Base-by-base conservation (phyloP, 2,113 vertebrate species). In the Melanerpes formicivorus region DNA sequence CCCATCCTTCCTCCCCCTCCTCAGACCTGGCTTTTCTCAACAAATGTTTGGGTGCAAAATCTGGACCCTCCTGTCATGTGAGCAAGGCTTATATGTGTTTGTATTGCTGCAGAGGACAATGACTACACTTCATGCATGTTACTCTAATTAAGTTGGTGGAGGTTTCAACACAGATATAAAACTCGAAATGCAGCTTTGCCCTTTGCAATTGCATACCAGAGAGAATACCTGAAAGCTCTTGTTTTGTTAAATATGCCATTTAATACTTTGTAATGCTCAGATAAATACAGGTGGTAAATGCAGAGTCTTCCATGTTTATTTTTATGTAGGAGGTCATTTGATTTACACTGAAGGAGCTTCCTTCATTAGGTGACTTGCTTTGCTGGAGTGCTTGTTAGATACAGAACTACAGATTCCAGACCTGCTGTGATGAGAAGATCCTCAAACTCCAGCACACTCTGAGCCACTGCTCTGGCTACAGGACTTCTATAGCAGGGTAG, bases 101-200 rank as follows among this genome's bases (percentile, higher is more conserved):
- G 63, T 93, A 76, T 85, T 66, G 6, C 74, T 73, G 79, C 80
- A 89, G 85, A 95, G 92, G 79, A 82, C 92, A 90, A 97, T 93
- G 84, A 93, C 79, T 94, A 84, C 50, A 59, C 72, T 94, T 93
- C 70, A 75, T 88, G 54, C 63, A 65, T 95, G 94, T 93, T 90
- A 82, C 84, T 60, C 84, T 96, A 90, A 96, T 97, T 93, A 96
- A 95, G 90, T 90, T 34, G 10, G 92, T 19, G 63, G 64, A 77
- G 79, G 87, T 97, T 96, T 95, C 84, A 92, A 56, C 14, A 37
- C 44, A 90, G 84, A 93, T 80, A 64, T 40, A 65, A 71, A 71
- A 86, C 73, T 85, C 2, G 1, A 62, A 32, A 52, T 44, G 81
- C 66, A 72, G 66, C 78, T 95, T 84, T 90, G 80, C 88, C 83